Conservation (phyloP, 2,113 vertebrate species). For the Theristicus caerulescens region DNA sequence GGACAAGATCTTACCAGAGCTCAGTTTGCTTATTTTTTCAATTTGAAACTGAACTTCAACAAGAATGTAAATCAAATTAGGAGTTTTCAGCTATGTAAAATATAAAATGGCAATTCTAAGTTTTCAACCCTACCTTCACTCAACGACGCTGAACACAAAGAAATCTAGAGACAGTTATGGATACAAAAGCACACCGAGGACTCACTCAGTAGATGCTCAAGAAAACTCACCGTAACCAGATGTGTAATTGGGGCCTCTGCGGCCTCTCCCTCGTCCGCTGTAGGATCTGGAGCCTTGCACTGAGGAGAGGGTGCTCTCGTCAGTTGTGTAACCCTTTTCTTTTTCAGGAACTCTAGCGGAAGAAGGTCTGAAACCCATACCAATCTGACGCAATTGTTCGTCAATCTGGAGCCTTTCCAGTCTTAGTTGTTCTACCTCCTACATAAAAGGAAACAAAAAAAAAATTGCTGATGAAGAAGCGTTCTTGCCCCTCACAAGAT, state of each 20-base stretch:
- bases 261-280: slow-evolving; percentile 90
- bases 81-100: background rate
- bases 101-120: background rate
- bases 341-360: slow-evolving; percentile 81
- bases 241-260: slow-evolving; percentile 89
- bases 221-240: slow-evolving; percentile 87
- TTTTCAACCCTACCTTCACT: background rate
- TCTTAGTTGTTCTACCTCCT: slow-evolving; percentile 98
- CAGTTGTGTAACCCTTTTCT: slow-evolving; percentile 86
- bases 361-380: slow-evolving; percentile 89
- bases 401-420: slow-evolving; percentile 97
- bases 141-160: background rate
- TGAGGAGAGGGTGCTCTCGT: slow-evolving; percentile 83
- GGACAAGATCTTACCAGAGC: background rate
- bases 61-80: background rate
- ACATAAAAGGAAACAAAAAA: background rate
- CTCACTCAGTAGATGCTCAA: background rate
- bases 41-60: background rate
- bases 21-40: background rate
- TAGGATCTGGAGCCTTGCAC: slow-evolving; percentile 90
- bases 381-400: slow-evolving; percentile 94
- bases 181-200: accelerated
- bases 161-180: background rate
- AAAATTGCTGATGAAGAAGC: background rate
- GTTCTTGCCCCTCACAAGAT: background rate